A percentile compares a stretch with the other conserved stretches of the same genome.
Evolutionary conservation across 2,797 vertebrate genomes (phyloP).

Genomic region (Falco rusticolus): DNA sequence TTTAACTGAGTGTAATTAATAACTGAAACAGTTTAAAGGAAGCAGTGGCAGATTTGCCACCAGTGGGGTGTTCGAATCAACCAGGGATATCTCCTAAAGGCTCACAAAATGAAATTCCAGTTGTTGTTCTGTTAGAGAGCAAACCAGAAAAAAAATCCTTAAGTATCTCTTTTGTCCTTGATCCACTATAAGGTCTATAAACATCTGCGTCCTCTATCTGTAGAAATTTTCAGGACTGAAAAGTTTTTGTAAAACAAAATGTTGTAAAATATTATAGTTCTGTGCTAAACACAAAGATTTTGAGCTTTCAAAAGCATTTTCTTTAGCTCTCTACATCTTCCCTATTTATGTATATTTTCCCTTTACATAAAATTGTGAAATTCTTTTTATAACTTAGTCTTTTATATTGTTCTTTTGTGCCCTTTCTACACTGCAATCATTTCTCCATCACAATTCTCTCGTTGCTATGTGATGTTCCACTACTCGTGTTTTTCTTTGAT

Average conservation of each 20-base stretch:
- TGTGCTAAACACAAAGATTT: constrained; percentile 4
- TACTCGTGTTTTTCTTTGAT: constrained; percentile 34
- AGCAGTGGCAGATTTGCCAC: neutral
- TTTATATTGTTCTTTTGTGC: constrained; percentile 46
- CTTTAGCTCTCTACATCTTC: constrained; percentile 23
- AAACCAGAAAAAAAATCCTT: neutral
- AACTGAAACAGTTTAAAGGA: neutral
- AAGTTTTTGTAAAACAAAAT: neutral
- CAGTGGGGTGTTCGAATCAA: neutral
- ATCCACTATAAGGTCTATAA: neutral
- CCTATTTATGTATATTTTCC: constrained; percentile 42
- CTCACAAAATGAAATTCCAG: neutral
- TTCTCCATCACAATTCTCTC: constrained; percentile 42
- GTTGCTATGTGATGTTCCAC: constrained; percentile 28
- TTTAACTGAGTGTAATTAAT: neutral
- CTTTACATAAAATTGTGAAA: constrained; percentile 18
- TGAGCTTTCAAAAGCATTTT: constrained; percentile 7
- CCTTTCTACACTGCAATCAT: constrained; percentile 53
- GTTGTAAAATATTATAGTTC: neutral
- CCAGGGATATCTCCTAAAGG: neutral
- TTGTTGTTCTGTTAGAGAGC: neutral
- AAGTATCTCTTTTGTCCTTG: neutral
- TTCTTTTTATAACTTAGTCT: constrained; percentile 55
- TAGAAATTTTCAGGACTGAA: neutral
- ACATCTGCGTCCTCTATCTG: neutral